These are phyloP conservation scores for Eudasyphora cyanicolor DNA, from an alignment of 2,888 invertebrate genomes.

Conservation along the genomic window DNA sequence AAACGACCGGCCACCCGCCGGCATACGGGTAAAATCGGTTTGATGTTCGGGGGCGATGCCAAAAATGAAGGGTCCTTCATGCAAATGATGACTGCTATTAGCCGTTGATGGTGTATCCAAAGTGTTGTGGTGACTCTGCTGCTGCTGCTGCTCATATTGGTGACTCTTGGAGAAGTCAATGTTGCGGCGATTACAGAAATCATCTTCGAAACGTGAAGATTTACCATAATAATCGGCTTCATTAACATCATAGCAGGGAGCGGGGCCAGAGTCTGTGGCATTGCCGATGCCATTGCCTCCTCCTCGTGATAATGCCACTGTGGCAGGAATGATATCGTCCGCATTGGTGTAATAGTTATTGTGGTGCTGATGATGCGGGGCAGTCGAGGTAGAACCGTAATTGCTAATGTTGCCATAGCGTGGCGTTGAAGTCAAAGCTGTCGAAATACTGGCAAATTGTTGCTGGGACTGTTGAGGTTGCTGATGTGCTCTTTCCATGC, in stretches of 20 bases:
- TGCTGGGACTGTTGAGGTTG: slow-evolving; percentile 23
- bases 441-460: slow-evolving; percentile 52
- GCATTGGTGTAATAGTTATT: slow-evolving; percentile 34
- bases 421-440: slow-evolving; percentile 58
- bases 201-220: slow-evolving; percentile 77
- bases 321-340: slow-evolving; percentile 20
- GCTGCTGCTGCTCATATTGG: too few species aligned
- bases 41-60: slow-evolving; percentile 81
- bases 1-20: slow-evolving; percentile 68
- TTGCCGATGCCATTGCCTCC: slow-evolving; percentile 10
- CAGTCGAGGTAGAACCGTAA: slow-evolving; percentile 59
- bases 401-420: slow-evolving; percentile 66
- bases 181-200: slow-evolving; percentile 75
- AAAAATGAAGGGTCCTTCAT: slow-evolving; percentile 83
- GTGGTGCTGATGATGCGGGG: slow-evolving; percentile 54
- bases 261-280: neutral
- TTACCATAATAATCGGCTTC: slow-evolving; percentile 65
- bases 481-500: too few species aligned
- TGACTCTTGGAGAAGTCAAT: slow-evolving; percentile 69
- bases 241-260: slow-evolving; percentile 47
- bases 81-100: slow-evolving; percentile 16
- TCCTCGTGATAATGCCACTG: slow-evolving; percentile 36
- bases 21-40: slow-evolving; percentile 64
- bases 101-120: slow-evolving; percentile 31
- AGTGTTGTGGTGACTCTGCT: slow-evolving; percentile 15